Conservation (phyloP, 1,140 invertebrate species). For the Danaus melanippus region DNA sequence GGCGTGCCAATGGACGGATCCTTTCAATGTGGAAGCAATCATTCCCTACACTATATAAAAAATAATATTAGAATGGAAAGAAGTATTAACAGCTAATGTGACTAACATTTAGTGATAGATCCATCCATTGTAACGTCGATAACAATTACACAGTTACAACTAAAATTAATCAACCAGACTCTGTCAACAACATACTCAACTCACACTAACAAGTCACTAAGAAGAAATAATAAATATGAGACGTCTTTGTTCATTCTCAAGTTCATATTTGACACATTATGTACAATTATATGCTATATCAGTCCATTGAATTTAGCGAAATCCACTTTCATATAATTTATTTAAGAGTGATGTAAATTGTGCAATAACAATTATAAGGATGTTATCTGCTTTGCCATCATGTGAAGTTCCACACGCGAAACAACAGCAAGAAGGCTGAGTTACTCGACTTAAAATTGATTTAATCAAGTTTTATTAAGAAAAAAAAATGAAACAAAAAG, state of each 20-base stretch:
- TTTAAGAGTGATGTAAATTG: slow-evolving; percentile 21
- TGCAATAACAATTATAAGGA: slow-evolving; percentile 15
- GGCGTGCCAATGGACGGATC: slow-evolving; percentile 36
- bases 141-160: slow-evolving; percentile 35
- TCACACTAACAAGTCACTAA: slow-evolving; percentile 44
- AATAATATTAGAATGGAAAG: slow-evolving; percentile 44
- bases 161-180: slow-evolving; percentile 56
- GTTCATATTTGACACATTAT: slow-evolving; percentile 53
- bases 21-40: slow-evolving; percentile 23
- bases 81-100: slow-evolving; percentile 35
- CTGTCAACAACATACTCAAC: slow-evolving; percentile 52
- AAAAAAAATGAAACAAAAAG: too few relatives aligned
- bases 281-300: slow-evolving; percentile 51
- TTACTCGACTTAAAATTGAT: too few relatives aligned
- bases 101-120: slow-evolving; percentile 26
- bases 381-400: too few relatives aligned
- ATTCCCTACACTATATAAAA: slow-evolving; percentile 28
- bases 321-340: slow-evolving; percentile 17
- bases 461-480: too few relatives aligned
- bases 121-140: slow-evolving; percentile 40
- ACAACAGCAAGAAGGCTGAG: too few relatives aligned
- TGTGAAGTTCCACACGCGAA: too few relatives aligned
- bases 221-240: slow-evolving; percentile 62
- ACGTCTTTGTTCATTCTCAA: slow-evolving; percentile 59
- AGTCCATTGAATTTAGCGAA: slow-evolving; percentile 45